These are phyloP conservation scores for Ecliptopera silaceata DNA, from an alignment of 2,888 invertebrate genomes.

Conservation along the genomic window DNA sequence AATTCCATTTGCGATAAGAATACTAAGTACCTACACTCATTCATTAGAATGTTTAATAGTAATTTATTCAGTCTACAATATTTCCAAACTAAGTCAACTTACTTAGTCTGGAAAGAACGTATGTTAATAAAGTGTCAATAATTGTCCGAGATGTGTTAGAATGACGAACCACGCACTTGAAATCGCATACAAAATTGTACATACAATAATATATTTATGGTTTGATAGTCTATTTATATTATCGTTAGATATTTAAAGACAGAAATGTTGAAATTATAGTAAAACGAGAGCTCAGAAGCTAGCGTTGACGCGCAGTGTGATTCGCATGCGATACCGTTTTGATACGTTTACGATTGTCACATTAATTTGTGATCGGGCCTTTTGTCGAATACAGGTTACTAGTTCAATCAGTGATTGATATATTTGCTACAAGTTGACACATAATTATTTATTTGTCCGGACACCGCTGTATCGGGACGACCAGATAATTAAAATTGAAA, in stretches of 20 bases:
- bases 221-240: too few species aligned
- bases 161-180: neutral
- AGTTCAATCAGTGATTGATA: slow-evolving; percentile 9
- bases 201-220: too few species aligned
- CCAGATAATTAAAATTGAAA: slow-evolving; percentile 18
- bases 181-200: neutral
- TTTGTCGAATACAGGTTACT: slow-evolving; percentile 4
- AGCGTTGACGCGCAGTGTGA: too few species aligned
- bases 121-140: slow-evolving; percentile 1
- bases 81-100: slow-evolving; percentile 2
- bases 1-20: slow-evolving; percentile 57
- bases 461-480: slow-evolving; percentile 23
- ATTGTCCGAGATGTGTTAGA: slow-evolving; percentile 16
- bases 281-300: too few species aligned
- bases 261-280: too few species aligned
- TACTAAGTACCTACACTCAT: slow-evolving; percentile 42
- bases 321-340: too few species aligned
- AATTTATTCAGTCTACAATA: slow-evolving; percentile 19
- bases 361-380: too few species aligned
- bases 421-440: slow-evolving; percentile 7
- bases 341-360: too few species aligned
- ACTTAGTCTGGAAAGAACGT: slow-evolving; percentile 1
- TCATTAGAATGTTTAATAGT: slow-evolving; percentile 38
- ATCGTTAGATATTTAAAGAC: too few species aligned
- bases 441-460: too few species aligned